Evolutionary conservation across 2,888 invertebrate species (phyloP).

Genomic region (Stegophylla sp.): DNA sequence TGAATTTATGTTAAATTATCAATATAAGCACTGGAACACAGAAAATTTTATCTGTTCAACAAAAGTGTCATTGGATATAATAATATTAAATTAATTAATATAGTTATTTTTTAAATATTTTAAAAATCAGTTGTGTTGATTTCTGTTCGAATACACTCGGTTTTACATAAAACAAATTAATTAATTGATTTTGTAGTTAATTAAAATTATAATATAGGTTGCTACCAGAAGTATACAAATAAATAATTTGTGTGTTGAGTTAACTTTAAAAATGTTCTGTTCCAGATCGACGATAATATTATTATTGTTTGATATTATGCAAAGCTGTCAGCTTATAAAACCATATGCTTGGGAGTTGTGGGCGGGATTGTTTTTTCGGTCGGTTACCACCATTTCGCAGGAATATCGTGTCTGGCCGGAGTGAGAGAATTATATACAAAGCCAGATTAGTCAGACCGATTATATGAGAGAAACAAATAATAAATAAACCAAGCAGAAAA

Average conservation of each 20-base stretch:
- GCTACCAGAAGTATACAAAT: neutral
- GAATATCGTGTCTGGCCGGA: slow-evolving; percentile 29
- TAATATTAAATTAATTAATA: too few relatives aligned
- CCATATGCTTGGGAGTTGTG: neutral
- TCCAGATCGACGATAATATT: neutral
- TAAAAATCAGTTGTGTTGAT: too few relatives aligned
- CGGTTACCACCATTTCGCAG: slow-evolving; percentile 29
- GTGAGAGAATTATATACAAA: slow-evolving; percentile 33
- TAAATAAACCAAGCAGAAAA: slow-evolving; percentile 50
- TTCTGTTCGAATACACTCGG: too few relatives aligned
- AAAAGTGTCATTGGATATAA: too few relatives aligned
- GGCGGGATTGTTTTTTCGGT: slow-evolving; percentile 22
- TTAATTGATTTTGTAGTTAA: neutral
- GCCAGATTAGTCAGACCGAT: slow-evolving; percentile 47
- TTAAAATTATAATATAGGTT: neutral
- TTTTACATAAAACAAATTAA: neutral
- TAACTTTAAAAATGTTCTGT: neutral
- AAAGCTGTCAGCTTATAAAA: neutral
- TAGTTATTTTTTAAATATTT: too few relatives aligned
- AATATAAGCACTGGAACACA: too few relatives aligned
- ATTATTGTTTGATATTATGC: slow-evolving; percentile 7
- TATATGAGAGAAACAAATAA: slow-evolving; percentile 51
- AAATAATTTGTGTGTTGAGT: neutral
- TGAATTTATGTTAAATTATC: too few relatives aligned
- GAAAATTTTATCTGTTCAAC: too few relatives aligned